Base-by-base conservation (phyloP, 1,140 invertebrate species). In the Papilio dardanus region DNA sequence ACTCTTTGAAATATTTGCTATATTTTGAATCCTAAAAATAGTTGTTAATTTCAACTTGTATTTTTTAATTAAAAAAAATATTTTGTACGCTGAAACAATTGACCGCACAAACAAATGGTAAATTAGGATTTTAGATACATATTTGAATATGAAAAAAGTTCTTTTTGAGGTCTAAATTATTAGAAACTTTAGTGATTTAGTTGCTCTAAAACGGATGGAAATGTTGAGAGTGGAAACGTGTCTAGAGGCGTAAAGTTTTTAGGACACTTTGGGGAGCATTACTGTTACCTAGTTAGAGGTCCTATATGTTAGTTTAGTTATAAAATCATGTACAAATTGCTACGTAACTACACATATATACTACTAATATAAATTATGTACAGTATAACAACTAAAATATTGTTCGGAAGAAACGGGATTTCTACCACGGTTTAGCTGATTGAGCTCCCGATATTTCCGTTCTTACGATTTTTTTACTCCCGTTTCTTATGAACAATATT, bases 181-280 rank as follows among this genome's bases (percentile, higher is more conserved):
- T 50, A 21, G 16, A n/a, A 19, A 50, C n/a, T 58, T 24, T 24
- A 58, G 3, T 58, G 7, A 28, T 58, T 24, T 14, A 2, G 21
- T 58, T 21, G 24, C 50, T 30, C n/a, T 68, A 16, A 40, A 68
- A 21, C 40, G 37, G 33, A 6, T 35, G 35, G 37, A 68, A 68
- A 62, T 62, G 24, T 68, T 28, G 31, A 42, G 67, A 68, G 67
- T 16, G 33, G 35, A 37, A 40, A 68, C 67, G 67, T 68, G 67
- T 68, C 67, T 10, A 68, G 35, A 37, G 37, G 21, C 42, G n/a
- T 33, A 68, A 35, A 68, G 35, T 24, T 68, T 68, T 40, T 40
- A 68, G 21, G 67, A 40, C 8, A 40, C 67, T 68, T 37, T 35
- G 21, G 50, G 50, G 50, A 54, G 21, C 24, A 12, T 24, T 1